Conservation (phyloP, 1,140 invertebrate species). For the Pogonognathellus flavescens region DNA sequence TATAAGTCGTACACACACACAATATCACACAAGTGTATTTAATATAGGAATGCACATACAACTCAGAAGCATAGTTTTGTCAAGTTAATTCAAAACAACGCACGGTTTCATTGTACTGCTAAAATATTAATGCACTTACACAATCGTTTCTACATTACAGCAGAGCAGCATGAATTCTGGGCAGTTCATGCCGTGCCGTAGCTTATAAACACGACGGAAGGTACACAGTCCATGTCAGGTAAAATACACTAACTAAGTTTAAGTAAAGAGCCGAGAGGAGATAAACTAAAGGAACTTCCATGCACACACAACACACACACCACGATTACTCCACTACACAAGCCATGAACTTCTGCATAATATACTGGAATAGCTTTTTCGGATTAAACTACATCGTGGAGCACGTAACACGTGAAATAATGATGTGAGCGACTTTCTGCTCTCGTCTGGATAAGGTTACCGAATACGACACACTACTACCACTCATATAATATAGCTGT, state of each 20-base stretch:
- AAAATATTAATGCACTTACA: constrained; percentile 43
- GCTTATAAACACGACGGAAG: too few relatives aligned
- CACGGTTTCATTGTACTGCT: constrained; percentile 42
- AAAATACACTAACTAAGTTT: neutral
- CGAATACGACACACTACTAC: too few relatives aligned
- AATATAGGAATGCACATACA: neutral
- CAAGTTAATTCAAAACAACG: constrained; percentile 48
- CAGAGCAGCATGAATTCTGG: neutral
- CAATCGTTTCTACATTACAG: neutral
- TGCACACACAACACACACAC: neutral
- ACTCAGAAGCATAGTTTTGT: constrained; percentile 13
- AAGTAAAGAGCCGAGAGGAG: constrained; percentile 12
- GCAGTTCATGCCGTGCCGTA: neutral
- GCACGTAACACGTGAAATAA: constrained; percentile 49
- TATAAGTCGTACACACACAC: neutral
- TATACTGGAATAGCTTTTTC: constrained; percentile 42
- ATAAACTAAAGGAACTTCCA: constrained; percentile 20
- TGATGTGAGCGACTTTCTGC: constrained; percentile 43
- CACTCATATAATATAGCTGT: too few relatives aligned
- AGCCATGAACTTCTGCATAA: constrained; percentile 49
- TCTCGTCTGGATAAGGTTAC: constrained; percentile 4
- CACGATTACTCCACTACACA: neutral
- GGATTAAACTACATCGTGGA: constrained; percentile 45
- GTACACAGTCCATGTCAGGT: neutral
- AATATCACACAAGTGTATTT: neutral